A percentile compares a stretch with the other conserved stretches of the same genome.
phyloP scores from a whole-genome alignment of 2,113 vertebrate genomes.

The Solea solea region DNA sequence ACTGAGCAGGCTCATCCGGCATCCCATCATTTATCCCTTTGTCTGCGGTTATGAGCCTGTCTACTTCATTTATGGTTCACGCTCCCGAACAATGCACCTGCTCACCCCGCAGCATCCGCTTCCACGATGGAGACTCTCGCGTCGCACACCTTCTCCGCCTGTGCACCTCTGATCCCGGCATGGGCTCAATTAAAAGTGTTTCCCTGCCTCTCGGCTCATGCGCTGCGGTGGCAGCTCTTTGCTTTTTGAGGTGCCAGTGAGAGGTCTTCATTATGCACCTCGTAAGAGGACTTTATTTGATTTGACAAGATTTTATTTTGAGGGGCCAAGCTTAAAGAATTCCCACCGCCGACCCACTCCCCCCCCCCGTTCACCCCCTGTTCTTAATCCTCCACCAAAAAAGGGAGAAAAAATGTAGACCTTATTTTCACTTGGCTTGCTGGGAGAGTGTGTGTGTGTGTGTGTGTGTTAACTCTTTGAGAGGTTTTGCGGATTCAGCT shows the following conservation, averaged over 20 bases:
- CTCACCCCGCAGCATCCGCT: constrained; percentile 17
- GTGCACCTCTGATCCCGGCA: constrained; percentile 54
- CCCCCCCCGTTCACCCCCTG: not conserved
- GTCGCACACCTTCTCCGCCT: not conserved
- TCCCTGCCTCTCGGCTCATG: constrained; percentile 44
- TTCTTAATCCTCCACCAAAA: constrained; percentile 76
- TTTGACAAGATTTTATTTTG: constrained; percentile 78
- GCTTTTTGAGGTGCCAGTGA: constrained; percentile 48
- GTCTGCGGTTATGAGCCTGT: constrained; percentile 17
- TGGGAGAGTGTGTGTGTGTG: constrained; percentile 20
- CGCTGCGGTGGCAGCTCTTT: constrained; percentile 44
- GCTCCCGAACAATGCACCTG: constrained; percentile 50
- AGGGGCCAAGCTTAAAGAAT: constrained; percentile 66
- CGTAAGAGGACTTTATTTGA: constrained; percentile 73
- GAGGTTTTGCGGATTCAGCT: constrained; percentile 10
- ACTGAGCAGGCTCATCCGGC: constrained; percentile 38
- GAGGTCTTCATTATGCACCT: constrained; percentile 72
- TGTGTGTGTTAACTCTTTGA: constrained; percentile 61
- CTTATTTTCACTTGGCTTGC: constrained; percentile 72
- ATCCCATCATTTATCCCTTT: constrained; percentile 50
- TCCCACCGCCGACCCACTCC: not conserved
- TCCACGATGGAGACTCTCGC: not conserved
- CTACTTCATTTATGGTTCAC: constrained; percentile 31
- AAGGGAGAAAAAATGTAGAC: constrained; percentile 74
- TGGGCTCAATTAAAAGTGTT: constrained; percentile 73